phyloP scores from a whole-genome alignment of 1,140 invertebrate species.

The Trachelipus rathkii region DNA sequence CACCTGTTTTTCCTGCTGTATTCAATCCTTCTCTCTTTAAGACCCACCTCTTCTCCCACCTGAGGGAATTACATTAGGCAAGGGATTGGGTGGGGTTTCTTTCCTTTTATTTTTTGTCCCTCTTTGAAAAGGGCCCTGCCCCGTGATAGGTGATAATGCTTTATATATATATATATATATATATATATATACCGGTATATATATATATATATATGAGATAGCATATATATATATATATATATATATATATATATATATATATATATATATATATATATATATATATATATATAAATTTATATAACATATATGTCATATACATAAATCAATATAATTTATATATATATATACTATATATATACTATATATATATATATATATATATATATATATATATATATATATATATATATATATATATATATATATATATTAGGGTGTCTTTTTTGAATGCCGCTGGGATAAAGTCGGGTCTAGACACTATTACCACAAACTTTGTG shows the following conservation, averaged over 20 bases:
- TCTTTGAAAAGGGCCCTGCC: too few relatives aligned
- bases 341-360: neutral
- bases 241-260: neutral
- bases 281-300: too few relatives aligned
- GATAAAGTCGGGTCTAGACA: slow-evolving; percentile 54
- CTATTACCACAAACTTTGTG: slow-evolving; percentile 69
- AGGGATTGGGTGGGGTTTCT: too few relatives aligned
- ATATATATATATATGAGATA: neutral
- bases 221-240: neutral
- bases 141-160: too few relatives aligned
- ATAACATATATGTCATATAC: neutral
- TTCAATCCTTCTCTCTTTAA: too few relatives aligned
- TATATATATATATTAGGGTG: slow-evolving; percentile 53
- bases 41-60: too few relatives aligned
- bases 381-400: slow-evolving; percentile 18
- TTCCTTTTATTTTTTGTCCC: too few relatives aligned
- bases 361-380: slow-evolving; percentile 18
- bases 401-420: slow-evolving; percentile 14
- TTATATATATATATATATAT: slow-evolving; percentile 16
- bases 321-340: neutral
- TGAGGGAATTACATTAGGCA: too few relatives aligned
- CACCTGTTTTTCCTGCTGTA: too few relatives aligned
- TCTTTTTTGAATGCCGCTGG: slow-evolving; percentile 65
- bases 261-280: neutral
- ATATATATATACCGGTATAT: neutral